A percentile compares a stretch with the other conserved stretches of the same genome.
Evolutionary conservation across 1,140 invertebrate genomes (phyloP).

Genomic region (Drosophila tropicalis): DNA sequence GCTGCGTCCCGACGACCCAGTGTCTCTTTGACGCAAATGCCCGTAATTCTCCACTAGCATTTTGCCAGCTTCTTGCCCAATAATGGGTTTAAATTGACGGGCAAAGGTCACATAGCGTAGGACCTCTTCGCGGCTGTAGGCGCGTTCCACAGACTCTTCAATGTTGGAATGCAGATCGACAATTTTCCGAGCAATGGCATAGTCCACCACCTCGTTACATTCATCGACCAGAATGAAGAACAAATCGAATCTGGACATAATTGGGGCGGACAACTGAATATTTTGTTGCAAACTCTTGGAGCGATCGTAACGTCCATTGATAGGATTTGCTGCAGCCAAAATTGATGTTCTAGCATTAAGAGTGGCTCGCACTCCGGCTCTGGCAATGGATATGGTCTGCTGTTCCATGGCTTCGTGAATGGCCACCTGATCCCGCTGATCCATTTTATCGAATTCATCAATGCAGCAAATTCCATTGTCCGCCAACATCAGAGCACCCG

Average conservation of each 20-base stretch:
- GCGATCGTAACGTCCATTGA: conserved; percentile 97
- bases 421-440: conserved; percentile 97
- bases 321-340: conserved; percentile 98
- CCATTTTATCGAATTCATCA: conserved; percentile 99
- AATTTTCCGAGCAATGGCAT: conserved; percentile 97
- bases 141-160: conserved; percentile 89
- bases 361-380: conserved; percentile 98
- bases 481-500: conserved; percentile 99
- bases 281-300: conserved; percentile 98
- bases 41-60: conserved; percentile 96
- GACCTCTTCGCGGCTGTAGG: conserved; percentile 94
- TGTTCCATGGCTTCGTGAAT: conserved; percentile 99
- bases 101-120: conserved; percentile 98
- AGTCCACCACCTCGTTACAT: conserved; percentile 97
- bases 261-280: conserved; percentile 95
- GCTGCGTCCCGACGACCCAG: conserved; percentile 88
- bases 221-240: conserved; percentile 99
- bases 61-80: conserved; percentile 92
- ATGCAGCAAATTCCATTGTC: conserved; percentile 99
- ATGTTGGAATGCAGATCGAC: conserved; percentile 96
- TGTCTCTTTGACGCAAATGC: conserved; percentile 92
- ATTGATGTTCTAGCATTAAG: conserved; percentile 99
- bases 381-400: conserved; percentile 99
- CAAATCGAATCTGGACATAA: conserved; percentile 99
- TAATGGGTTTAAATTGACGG: conserved; percentile 96